Conservation (phyloP, 2,888 invertebrate species). For the Melanotus villosus region DNA sequence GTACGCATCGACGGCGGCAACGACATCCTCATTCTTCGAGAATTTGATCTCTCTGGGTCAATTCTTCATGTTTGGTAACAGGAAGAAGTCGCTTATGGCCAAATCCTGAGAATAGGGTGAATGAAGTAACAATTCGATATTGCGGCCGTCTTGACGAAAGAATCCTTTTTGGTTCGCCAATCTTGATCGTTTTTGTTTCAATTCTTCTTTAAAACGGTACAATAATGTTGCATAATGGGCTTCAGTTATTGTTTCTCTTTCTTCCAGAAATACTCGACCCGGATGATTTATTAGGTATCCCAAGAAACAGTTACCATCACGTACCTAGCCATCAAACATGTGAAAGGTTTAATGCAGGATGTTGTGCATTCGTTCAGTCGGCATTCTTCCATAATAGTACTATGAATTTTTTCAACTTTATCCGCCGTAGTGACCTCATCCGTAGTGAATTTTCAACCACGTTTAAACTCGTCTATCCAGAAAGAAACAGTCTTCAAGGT, state of each 20-base stretch:
- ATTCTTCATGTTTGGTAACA: background rate
- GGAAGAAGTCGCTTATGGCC: background rate
- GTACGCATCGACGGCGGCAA: background rate
- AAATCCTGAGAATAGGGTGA: background rate
- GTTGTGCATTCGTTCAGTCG: background rate
- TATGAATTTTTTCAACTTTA: background rate
- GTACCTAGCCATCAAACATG: background rate
- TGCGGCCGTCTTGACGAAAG: background rate
- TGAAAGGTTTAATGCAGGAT: background rate
- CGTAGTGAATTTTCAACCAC: background rate
- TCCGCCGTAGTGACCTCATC: background rate
- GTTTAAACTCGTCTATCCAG: background rate
- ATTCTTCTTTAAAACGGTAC: background rate
- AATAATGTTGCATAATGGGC: background rate
- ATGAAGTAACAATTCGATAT: conserved; percentile 1
- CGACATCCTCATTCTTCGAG: background rate
- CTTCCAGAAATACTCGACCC: background rate
- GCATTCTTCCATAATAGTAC: background rate
- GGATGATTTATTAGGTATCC: background rate
- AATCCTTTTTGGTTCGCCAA: background rate
- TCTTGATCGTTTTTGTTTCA: background rate
- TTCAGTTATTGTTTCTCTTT: background rate
- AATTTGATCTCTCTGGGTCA: background rate
- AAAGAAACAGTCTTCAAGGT: background rate
- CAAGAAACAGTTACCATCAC: background rate